These are phyloP conservation scores for Archocentrus centrarchus DNA, from an alignment of 2,113 vertebrate species.

Conservation along the genomic window DNA sequence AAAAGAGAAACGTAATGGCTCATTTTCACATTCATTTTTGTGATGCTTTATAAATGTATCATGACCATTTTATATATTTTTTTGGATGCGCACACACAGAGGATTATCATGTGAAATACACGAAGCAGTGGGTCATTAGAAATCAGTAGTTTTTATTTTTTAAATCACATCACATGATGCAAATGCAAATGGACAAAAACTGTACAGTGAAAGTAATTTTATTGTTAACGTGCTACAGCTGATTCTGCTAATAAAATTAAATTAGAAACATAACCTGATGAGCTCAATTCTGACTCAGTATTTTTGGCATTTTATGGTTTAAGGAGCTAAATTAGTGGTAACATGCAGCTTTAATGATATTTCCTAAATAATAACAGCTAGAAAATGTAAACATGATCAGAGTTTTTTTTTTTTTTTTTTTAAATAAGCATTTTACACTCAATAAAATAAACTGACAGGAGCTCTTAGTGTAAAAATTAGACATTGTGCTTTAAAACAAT, in stretches of 20 bases:
- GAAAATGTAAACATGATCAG: neutral
- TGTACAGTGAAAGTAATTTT: neutral
- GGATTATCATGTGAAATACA: neutral
- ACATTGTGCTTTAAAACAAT: neutral
- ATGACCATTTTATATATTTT: neutral
- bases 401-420: neutral
- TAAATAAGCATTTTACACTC: neutral
- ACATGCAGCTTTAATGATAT: neutral
- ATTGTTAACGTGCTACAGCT: neutral
- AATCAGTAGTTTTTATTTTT: neutral
- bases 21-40: neutral
- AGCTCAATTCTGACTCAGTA: neutral
- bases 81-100: neutral
- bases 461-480: neutral
- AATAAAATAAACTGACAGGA: neutral
- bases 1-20: neutral
- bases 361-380: neutral
- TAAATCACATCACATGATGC: neutral
- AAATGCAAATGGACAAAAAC: neutral
- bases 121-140: neutral
- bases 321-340: neutral
- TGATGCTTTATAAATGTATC: neutral
- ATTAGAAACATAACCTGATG: neutral
- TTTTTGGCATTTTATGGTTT: neutral
- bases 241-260: neutral